phyloP scores from a whole-genome alignment of 2,888 invertebrate species.

The Sepiola atlantica region DNA sequence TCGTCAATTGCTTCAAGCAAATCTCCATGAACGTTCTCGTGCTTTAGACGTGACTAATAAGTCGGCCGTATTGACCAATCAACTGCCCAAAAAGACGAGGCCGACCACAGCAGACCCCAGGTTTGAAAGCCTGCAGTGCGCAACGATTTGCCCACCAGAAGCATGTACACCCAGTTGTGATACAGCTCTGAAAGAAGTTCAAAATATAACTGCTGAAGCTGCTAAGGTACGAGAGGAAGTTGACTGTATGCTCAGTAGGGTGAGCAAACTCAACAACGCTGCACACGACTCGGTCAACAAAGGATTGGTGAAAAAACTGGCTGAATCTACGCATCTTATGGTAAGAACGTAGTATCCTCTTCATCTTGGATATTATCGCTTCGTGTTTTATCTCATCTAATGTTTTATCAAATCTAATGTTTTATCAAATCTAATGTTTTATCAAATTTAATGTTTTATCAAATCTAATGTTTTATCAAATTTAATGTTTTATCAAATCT shows the following conservation, averaged over 20 bases:
- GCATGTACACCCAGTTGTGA: constrained; percentile 57
- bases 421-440: too few relatives aligned
- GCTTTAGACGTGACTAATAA: constrained; percentile 69
- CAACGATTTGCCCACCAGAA: constrained; percentile 55
- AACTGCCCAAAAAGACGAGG: constrained; percentile 52
- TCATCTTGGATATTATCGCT: background rate
- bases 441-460: too few relatives aligned
- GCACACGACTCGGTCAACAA: constrained; percentile 73
- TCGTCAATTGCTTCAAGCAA: constrained; percentile 68
- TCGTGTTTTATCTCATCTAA: too few relatives aligned
- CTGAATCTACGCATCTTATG: constrained; percentile 72
- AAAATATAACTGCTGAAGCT: constrained; percentile 53
- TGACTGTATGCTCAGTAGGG: constrained; percentile 65
- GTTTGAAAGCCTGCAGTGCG: constrained; percentile 36
- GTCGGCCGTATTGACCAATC: constrained; percentile 67
- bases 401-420: too few relatives aligned
- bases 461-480: too few relatives aligned
- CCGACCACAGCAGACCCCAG: constrained; percentile 46
- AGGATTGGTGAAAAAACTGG: constrained; percentile 71
- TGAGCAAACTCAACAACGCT: constrained; percentile 68
- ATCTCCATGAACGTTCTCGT: constrained; percentile 70
- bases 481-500: too few relatives aligned
- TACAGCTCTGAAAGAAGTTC: constrained; percentile 48
- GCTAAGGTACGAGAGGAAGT: constrained; percentile 68
- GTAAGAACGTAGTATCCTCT: constrained; percentile 59